Conservation (phyloP, 2,888 invertebrate genomes). For the Notodonta dromedarius region DNA sequence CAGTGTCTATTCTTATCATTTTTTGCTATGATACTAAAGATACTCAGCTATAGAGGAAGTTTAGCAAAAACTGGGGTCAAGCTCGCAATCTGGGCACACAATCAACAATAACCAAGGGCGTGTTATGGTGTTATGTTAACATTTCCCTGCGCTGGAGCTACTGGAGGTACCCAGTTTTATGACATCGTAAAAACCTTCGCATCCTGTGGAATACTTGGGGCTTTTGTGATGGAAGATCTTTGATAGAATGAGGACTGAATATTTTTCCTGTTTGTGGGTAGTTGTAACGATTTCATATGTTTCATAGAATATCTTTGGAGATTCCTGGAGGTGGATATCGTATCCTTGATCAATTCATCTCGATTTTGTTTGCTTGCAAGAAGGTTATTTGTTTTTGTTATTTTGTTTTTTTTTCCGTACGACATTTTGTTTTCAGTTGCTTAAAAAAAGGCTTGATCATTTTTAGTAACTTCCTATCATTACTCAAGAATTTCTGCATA, state of each 20-base stretch:
- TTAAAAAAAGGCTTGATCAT: too few species aligned
- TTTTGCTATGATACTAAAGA: slow-evolving; percentile 16
- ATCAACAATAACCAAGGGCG: slow-evolving; percentile 37
- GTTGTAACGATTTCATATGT: background rate
- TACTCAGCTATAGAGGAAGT: slow-evolving; percentile 19
- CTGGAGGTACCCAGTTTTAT: slow-evolving; percentile 24
- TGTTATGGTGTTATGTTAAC: slow-evolving; percentile 10
- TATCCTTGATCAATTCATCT: too few species aligned
- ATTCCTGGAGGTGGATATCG: too few species aligned
- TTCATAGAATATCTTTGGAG: background rate
- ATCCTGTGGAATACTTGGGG: slow-evolving; percentile 19
- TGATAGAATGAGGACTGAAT: background rate
- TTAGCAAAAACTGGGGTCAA: slow-evolving; percentile 28
- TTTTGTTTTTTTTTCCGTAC: too few species aligned
- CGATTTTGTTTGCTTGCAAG: too few species aligned
- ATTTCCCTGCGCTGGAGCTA: slow-evolving; percentile 15
- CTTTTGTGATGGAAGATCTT: slow-evolving; percentile 19
- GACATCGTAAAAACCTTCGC: slow-evolving; percentile 26
- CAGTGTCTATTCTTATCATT: background rate
- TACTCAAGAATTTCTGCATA: too few species aligned
- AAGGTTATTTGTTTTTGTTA: too few species aligned
- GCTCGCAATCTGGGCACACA: slow-evolving; percentile 28
- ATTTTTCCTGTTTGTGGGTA: background rate
- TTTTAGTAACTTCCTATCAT: too few species aligned
- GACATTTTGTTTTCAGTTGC: too few species aligned